Conservation (phyloP, 2,113 vertebrate species). For the Oenanthe oenanthe region DNA sequence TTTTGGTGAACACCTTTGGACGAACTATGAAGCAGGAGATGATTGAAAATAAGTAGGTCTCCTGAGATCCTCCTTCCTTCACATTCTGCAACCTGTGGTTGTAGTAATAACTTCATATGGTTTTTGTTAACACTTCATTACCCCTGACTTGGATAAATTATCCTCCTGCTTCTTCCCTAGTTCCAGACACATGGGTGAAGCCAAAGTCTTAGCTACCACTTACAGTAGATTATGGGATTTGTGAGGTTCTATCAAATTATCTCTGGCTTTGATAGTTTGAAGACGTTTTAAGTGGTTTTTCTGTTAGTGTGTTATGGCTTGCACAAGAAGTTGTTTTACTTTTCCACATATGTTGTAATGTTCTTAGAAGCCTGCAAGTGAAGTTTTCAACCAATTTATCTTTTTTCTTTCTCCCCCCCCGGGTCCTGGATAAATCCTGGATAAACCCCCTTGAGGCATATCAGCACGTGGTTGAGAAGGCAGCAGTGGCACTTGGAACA, state of each 20-base stretch:
- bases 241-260: conserved; percentile 77
- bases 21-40: conserved; percentile 59
- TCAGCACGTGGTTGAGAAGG: neutral
- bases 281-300: conserved; percentile 70
- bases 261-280: conserved; percentile 75
- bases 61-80: conserved; percentile 69
- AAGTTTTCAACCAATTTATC: conserved; percentile 14
- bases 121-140: conserved; percentile 86
- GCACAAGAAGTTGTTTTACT: conserved; percentile 61
- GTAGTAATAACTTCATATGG: conserved; percentile 82
- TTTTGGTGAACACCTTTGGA: conserved; percentile 71
- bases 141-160: conserved; percentile 82
- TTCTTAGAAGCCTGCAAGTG: conserved; percentile 51
- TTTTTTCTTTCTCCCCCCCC: no score
- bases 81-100: conserved; percentile 76
- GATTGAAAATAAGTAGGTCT: conserved; percentile 69
- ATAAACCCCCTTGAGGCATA: neutral
- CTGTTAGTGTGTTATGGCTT: conserved; percentile 13
- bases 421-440: neutral
- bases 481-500: neutral
- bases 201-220: conserved; percentile 73
- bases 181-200: conserved; percentile 71
- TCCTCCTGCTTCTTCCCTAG: conserved; percentile 72
- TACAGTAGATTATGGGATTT: conserved; percentile 79
- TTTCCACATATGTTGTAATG: conserved; percentile 57